These are phyloP conservation scores for Luperina testacea DNA, from an alignment of 2,888 invertebrate genomes.

Conservation along the genomic window DNA sequence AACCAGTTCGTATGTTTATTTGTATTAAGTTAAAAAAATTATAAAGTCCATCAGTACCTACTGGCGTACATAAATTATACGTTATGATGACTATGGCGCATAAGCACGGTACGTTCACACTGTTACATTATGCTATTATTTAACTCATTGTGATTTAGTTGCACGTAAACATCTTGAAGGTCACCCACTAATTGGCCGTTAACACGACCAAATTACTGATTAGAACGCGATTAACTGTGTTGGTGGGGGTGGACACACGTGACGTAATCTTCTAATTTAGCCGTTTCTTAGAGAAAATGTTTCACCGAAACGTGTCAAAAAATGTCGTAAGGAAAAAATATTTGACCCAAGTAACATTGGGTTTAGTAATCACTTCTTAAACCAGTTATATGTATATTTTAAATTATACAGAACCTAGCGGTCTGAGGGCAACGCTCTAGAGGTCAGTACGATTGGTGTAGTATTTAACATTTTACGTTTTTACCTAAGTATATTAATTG, in stretches of 20 bases:
- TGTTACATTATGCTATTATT: constrained; percentile 33
- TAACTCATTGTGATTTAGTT: constrained; percentile 44
- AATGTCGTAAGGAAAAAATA: neutral
- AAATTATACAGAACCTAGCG: constrained; percentile 1
- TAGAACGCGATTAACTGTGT: constrained; percentile 48
- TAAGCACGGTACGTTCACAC: constrained; percentile 23
- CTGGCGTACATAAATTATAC: constrained; percentile 23
- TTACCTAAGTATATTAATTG: neutral
- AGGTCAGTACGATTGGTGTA: neutral
- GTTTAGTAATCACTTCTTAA: neutral
- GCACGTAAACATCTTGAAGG: constrained; percentile 65
- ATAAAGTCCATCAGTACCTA: constrained; percentile 9
- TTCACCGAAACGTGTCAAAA: neutral
- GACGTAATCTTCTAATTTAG: constrained; percentile 37
- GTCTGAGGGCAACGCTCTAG: constrained; percentile 6
- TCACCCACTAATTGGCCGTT: constrained; percentile 58
- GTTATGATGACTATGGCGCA: constrained; percentile 21
- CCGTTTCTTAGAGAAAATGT: constrained; percentile 5
- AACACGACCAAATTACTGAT: constrained; percentile 60
- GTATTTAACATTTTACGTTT: constrained; percentile 2
- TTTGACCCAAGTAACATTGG: neutral
- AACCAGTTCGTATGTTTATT: constrained; percentile 43
- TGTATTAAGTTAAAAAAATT: constrained; percentile 15
- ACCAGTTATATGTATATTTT: neutral
- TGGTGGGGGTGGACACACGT: constrained; percentile 32